Conservation (phyloP, 2,888 invertebrate species). For the Argynnis bischoffii region DNA sequence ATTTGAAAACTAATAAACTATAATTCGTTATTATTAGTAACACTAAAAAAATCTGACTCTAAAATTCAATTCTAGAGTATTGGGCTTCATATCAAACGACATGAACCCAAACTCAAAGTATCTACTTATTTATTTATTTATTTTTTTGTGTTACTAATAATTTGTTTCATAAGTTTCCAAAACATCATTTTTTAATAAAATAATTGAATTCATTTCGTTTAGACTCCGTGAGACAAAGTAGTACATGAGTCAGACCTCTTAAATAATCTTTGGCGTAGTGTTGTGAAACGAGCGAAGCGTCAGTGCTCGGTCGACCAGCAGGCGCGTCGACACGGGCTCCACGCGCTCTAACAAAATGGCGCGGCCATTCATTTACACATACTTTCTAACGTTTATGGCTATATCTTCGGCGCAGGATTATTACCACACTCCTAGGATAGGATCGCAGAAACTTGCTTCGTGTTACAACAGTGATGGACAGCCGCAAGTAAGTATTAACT, state of each 20-base stretch:
- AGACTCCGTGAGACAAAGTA: conserved; percentile 37
- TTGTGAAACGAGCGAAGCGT: conserved; percentile 69
- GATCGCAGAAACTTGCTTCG: conserved; percentile 67
- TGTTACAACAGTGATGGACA: conserved; percentile 69
- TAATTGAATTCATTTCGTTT: not conserved
- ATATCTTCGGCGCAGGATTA: conserved; percentile 62
- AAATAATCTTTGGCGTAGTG: conserved; percentile 61
- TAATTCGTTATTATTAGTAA: no score
- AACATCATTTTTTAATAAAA: no score
- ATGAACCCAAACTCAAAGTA: no score
- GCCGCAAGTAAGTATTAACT: conserved; percentile 67
- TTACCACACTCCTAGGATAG: conserved; percentile 63
- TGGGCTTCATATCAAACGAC: no score
- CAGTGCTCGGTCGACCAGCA: conserved; percentile 73
- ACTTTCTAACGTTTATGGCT: conserved; percentile 57
- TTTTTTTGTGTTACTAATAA: no score
- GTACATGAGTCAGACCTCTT: conserved; percentile 23
- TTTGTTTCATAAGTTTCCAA: no score
- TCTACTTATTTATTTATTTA: no score
- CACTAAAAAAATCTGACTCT: no score
- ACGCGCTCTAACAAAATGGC: conserved; percentile 69
- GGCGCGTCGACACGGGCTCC: conserved; percentile 60
- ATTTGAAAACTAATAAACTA: no score
- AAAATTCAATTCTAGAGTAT: no score
- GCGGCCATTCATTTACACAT: conserved; percentile 55